These are phyloP conservation scores for Geodia barretti DNA, from an alignment of 37 sponge, comb jelly and placozoan genomes.

Conservation along the genomic window DNA sequence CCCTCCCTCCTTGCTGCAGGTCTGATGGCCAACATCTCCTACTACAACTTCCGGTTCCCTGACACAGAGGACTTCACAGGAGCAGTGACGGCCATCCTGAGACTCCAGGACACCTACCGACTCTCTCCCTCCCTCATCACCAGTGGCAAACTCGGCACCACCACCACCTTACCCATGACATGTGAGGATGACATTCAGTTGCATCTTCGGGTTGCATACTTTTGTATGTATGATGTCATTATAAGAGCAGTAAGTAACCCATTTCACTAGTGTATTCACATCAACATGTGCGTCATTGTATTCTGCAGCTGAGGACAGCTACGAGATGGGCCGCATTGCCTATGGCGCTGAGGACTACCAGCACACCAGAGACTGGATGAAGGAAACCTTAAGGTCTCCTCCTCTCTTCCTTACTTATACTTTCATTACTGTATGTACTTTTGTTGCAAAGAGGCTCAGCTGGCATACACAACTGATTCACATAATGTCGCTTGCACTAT, in stretches of 20 bases:
- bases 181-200: no score
- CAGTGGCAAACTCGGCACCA: constrained; percentile 26
- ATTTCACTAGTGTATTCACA: no score
- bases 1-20: not conserved
- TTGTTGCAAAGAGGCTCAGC: no score
- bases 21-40: constrained; percentile 66
- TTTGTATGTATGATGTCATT: no score
- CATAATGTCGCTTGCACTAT: no score
- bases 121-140: constrained; percentile 27
- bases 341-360: constrained; percentile 58
- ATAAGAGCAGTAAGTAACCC: no score
- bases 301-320: constrained; percentile 74
- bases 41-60: constrained; percentile 68
- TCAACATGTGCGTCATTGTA: no score
- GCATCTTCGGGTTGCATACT: no score
- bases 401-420: no score
- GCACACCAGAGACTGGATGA: constrained; percentile 76
- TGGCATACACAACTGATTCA: no score
- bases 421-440: no score
- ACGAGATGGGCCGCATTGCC: constrained; percentile 47
- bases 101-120: constrained; percentile 82
- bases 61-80: constrained; percentile 74
- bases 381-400: constrained; percentile 51
- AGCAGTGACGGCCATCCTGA: constrained; percentile 62
- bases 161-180: not conserved